Conservation (phyloP, 2,113 vertebrate genomes). For the Crotalus viridis region DNA sequence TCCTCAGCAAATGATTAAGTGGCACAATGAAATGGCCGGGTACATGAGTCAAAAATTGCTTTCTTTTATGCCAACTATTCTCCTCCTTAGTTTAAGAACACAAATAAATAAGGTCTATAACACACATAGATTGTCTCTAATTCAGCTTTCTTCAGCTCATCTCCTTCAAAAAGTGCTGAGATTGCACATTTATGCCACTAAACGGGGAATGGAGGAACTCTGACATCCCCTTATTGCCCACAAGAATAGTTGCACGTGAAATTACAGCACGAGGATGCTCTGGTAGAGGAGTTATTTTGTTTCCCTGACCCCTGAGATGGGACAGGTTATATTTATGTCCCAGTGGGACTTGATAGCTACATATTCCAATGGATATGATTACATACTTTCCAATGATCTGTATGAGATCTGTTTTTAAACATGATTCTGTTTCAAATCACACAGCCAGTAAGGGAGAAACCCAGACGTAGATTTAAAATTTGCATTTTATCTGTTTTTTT, state of each 20-base stretch:
- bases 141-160: neutral
- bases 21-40: too few species aligned
- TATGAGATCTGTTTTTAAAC: slow-evolving; percentile 22
- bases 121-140: neutral
- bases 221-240: neutral
- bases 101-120: neutral
- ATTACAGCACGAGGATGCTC: neutral
- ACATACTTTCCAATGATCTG: slow-evolving; percentile 10
- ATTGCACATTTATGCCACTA: neutral
- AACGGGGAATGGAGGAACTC: neutral
- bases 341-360: slow-evolving; percentile 5
- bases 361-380: slow-evolving; percentile 16
- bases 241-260: slow-evolving; percentile 21
- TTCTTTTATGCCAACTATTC: neutral
- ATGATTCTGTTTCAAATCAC: slow-evolving; percentile 26
- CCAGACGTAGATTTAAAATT: neutral
- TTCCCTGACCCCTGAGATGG: slow-evolving; percentile 29
- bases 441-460: neutral
- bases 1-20: too few species aligned
- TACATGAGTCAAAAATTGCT: too few species aligned
- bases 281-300: slow-evolving; percentile 16
- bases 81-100: neutral
- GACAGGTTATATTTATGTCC: slow-evolving; percentile 30
- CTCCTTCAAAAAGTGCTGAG: neutral
- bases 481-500: neutral